Base-by-base conservation (phyloP, 2,113 vertebrate genomes). In the Alligator mississippiensis region DNA sequence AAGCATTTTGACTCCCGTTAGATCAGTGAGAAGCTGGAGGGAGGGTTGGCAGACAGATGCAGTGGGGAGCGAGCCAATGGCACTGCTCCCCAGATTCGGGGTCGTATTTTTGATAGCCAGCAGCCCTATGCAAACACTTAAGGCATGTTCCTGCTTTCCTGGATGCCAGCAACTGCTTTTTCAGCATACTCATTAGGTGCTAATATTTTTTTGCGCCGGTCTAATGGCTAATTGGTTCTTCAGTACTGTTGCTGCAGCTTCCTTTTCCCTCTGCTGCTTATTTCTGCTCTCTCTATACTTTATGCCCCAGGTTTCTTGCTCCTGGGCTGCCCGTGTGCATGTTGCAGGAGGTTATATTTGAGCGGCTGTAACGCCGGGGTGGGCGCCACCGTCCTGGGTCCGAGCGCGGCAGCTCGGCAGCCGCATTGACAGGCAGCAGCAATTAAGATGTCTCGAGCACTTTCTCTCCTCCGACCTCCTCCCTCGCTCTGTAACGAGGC, bases 21-120 rank as follows among this genome's bases (percentile, higher is more conserved):
- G 96, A 76, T 81, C 92, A 77, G 62, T 82, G 94, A 92, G 88
- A 77, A 1, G 0, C 83, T 92, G 82, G 94, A 66, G 90, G 93
- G 92, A 90, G 87, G 93, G 90, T 93, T 94, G 92, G 82, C 89
- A 84, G 80, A 82, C 80, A 27, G 76, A 82, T 63, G 86, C 60
- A 61, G 74, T 64, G 59, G 88, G 76, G 30, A 38, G 47, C 77
- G 88, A 87, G 74, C 75, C 0, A 0, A n/a, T 24, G 8, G 75
- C 0, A 0, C n/a, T 18, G 8, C 58, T 91, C 60, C 28, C 12
- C 34, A 7, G 78, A 54, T 91, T 59, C 61, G 25, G 27, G n/a
- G 27, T 81, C 0, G 1, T 62, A 28, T n/a, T 74, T 34, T 68
- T n/a, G 18, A 5, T 4, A 38, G 79, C 83, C 88, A 60, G 7